Conservation (phyloP, 1,140 invertebrate species). For the Drosophila pruinosa region DNA sequence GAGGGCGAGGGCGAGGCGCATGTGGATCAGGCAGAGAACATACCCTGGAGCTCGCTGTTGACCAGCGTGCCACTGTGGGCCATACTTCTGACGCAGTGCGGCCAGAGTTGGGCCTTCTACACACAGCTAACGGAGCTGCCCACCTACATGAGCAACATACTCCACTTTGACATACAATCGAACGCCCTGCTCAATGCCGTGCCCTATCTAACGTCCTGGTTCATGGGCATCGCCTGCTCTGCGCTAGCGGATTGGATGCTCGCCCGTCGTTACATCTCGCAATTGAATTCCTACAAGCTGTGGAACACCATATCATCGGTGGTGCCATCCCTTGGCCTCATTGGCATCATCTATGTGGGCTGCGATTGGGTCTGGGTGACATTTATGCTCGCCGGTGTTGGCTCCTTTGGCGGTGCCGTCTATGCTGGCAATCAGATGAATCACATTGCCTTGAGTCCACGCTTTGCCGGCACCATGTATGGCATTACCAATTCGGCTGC, state of each 20-base stretch:
- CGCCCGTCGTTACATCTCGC: slow-evolving; percentile 85
- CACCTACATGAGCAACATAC: slow-evolving; percentile 95
- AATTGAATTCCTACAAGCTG: slow-evolving; percentile 88
- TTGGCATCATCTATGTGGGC: slow-evolving; percentile 90
- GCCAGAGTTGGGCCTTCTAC: slow-evolving; percentile 97
- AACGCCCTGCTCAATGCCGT: slow-evolving; percentile 91
- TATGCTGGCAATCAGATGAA: slow-evolving; percentile 94
- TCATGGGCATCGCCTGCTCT: slow-evolving; percentile 87
- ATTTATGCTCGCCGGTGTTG: slow-evolving; percentile 88
- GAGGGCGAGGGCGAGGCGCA: not conserved
- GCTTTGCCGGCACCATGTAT: slow-evolving; percentile 93
- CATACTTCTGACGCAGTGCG: slow-evolving; percentile 93
- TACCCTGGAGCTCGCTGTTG: slow-evolving; percentile 91
- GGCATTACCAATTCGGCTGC: slow-evolving; percentile 94
- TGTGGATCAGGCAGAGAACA: slow-evolving; percentile 13
- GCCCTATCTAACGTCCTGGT: slow-evolving; percentile 90
- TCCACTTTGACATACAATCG: slow-evolving; percentile 94
- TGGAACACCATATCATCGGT: slow-evolving; percentile 91
- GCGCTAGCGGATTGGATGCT: slow-evolving; percentile 89
- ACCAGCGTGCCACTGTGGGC: slow-evolving; percentile 94
- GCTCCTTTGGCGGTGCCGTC: slow-evolving; percentile 89
- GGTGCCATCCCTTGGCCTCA: slow-evolving; percentile 88
- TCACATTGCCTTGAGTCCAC: slow-evolving; percentile 93
- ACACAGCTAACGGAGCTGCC: slow-evolving; percentile 96
- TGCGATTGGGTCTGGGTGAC: slow-evolving; percentile 89